Base-by-base conservation (phyloP, 1,140 invertebrate genomes). In the Eumeta japonica region DNA sequence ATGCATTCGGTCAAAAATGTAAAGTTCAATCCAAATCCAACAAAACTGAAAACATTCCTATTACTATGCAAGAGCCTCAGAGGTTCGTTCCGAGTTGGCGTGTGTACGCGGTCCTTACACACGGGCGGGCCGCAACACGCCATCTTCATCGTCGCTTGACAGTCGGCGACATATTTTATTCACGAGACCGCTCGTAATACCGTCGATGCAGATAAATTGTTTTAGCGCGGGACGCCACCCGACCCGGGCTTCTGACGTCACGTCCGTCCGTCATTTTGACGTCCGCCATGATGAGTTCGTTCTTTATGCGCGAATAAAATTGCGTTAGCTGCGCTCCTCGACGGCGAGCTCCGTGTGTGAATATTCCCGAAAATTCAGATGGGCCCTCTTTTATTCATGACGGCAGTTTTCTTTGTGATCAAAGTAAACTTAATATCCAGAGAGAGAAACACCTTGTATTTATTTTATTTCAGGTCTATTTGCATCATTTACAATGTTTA, bases 191-290 rank as follows among this genome's bases (percentile, higher is more conserved):
- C 61, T 53, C 67, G 64, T 63, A 68, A 68, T 62, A 49, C 68
- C 62, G 66, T 68, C 68, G 66, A 71, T 63, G 66, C 65, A 73
- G 65, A 73, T 73, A 71, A 73, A 73, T 73, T 73, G 64, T 73
- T 73, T 71, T 68, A 71, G 57, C 67, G 64, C 65, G 65, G 56
- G 50, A 62, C 64, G 62, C 68, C 63, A 64, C 60, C 59, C 50
- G 57, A 57, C 60, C 5, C 20, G 20, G n/a, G 20, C 20, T n/a
- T 24, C 20, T n/a, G n/a, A n/a, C n/a, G n/a, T n/a, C n/a, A n/a
- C n/a, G n/a, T n/a, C 5, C 20, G 20, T 24, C 20, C 20, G 20
- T 24, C 20, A n/a, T 7, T 5, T 64, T 60, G 60, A 65, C 60
- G 63, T 65, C 70, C 67, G 70, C 65, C 63, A 67, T 73, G 67